These are phyloP conservation scores for Glandiceps talaboti DNA, from an alignment of 53 echinoderm and acorn worm genomes.

Conservation along the genomic window DNA sequence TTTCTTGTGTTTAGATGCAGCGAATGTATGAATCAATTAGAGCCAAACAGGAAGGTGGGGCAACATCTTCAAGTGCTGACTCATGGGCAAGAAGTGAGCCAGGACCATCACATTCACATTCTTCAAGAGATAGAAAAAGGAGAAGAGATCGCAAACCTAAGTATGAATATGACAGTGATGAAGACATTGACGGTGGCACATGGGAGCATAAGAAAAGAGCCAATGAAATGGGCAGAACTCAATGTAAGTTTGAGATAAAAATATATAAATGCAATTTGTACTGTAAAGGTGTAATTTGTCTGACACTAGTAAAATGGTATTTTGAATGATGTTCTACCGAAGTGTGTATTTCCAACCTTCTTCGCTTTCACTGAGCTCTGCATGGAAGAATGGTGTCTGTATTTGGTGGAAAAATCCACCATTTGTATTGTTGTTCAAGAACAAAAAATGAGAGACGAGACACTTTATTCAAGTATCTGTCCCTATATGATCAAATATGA, in stretches of 20 bases:
- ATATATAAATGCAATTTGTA: too few species aligned
- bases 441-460: too few species aligned
- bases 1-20: constrained; percentile 80
- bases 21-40: constrained; percentile 67
- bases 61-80: background rate
- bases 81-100: background rate
- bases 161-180: constrained; percentile 97
- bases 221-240: constrained; percentile 73
- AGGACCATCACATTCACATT: background rate
- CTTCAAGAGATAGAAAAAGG: constrained; percentile 5
- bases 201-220: constrained; percentile 89
- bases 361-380: too few species aligned
- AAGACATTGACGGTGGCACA: constrained; percentile 83
- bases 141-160: constrained; percentile 48
- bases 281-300: too few species aligned
- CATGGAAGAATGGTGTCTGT: too few species aligned
- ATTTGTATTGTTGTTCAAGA: too few species aligned
- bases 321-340: too few species aligned
- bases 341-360: too few species aligned
- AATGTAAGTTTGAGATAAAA: constrained; percentile 22
- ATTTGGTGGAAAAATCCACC: too few species aligned
- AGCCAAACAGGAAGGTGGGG: background rate
- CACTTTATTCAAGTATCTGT: too few species aligned
- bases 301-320: too few species aligned
- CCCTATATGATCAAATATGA: too few species aligned